A percentile compares a stretch with the other conserved stretches of the same genome.
These are phyloP conservation scores for Nannobrachium achirus DNA, from an alignment of 2,113 vertebrate genomes.

Conservation along the genomic window DNA sequence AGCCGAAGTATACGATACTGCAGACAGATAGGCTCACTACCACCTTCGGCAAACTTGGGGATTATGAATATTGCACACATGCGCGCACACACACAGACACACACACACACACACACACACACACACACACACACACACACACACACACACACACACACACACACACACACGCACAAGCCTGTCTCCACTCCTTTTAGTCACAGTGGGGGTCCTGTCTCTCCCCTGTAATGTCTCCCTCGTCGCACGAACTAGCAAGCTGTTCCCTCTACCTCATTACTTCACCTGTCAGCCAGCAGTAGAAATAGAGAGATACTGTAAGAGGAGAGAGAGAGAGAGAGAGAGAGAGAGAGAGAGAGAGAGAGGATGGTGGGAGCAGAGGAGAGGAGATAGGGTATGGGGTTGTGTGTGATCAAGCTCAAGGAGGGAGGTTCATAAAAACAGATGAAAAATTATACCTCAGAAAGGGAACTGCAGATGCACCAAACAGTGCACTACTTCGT, in stretches of 20 bases:
- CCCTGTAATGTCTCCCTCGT: constrained; percentile 16
- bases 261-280: constrained; percentile 39
- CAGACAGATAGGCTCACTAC: background rate
- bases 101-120: background rate
- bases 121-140: constrained; percentile 1
- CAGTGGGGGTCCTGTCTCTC: constrained; percentile 10
- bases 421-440: constrained; percentile 56
- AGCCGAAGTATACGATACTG: constrained; percentile 11
- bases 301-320: constrained; percentile 21
- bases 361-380: background rate
- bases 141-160: no score
- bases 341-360: background rate
- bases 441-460: constrained; percentile 18
- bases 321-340: background rate
- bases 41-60: constrained; percentile 17
- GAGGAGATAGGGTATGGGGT: background rate
- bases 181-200: constrained; percentile 17
- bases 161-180: constrained; percentile 13
- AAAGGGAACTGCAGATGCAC: constrained; percentile 14
- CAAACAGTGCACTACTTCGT: constrained; percentile 38
- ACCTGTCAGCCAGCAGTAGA: constrained; percentile 25
- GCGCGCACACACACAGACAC: background rate
- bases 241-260: constrained; percentile 1
- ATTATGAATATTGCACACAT: constrained; percentile 28
- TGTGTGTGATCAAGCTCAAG: constrained; percentile 30